Base-by-base conservation (phyloP, 2,888 invertebrate genomes). In the Papilio gigon region DNA sequence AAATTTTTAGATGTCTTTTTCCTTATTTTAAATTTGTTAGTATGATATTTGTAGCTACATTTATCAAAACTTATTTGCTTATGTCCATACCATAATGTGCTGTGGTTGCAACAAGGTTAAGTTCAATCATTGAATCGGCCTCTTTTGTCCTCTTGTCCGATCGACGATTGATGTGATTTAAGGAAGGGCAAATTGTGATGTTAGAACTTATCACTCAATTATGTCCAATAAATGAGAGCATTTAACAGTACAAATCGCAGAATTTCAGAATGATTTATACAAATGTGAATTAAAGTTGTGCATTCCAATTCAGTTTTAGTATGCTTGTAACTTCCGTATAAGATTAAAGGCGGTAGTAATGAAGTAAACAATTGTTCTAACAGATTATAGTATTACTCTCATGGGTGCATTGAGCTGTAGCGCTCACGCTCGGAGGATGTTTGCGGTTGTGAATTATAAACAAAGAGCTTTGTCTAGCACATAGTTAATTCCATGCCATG, bases 401-500 rank as follows among this genome's bases (percentile, higher is more conserved):
- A 75, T 76, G 78, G 75, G 68, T 37, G 65, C 58, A 40, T 59
- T 62, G 64, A 42, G 67, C 58, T 65, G 76, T 77, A 80, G 82
- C 84, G 82, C 80, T 81, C 77, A 80, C 11, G 20, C 44, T 47
- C 22, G 22, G 80, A 80, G 84, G 82, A 85, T 84, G 84, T 84
- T 80, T 80, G 84, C 84, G 81, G 84, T 83, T 85, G 83, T 84
- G 89, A 87, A 89, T 89, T 81, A 84, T 86, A 87, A 89, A 85
- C 85, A 80, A 80, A 12, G 4, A 56, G 53, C 53, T 56, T 82
- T 80, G 79, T 80, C 74, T 80, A 72, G 70, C 72, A 77, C 82
- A 84, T 84, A 80, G 80, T 78, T 76, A 77, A 86, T 87, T 86
- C 83, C 71, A 77, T 77, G 79, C 85, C 78, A 78, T 80, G 81